phyloP scores from a whole-genome alignment of 2,797 vertebrate species.

The Oreochromis grahami region DNA sequence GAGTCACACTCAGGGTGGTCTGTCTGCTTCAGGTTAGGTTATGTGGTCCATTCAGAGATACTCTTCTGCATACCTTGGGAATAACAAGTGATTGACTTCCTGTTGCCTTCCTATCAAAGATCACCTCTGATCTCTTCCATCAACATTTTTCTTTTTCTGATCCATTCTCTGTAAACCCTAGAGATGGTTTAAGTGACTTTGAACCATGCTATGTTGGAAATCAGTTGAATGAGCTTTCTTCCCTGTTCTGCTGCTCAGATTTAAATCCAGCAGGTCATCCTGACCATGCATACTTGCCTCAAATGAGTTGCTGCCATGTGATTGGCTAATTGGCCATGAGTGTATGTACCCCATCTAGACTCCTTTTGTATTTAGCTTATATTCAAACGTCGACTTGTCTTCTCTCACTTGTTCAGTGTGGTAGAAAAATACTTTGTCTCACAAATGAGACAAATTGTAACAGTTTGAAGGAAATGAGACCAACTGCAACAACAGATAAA shows the following conservation, averaged over 20 bases:
- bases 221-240: not conserved
- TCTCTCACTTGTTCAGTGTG: not conserved
- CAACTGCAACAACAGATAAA: not conserved
- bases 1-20: not conserved
- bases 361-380: not conserved
- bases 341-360: not conserved
- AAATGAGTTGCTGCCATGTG: not conserved
- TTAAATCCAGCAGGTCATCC: not conserved
- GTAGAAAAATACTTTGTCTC: not conserved
- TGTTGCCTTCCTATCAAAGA: not conserved
- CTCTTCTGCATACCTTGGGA: not conserved
- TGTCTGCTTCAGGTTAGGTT: not conserved
- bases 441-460: not conserved
- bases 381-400: not conserved
- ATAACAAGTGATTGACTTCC: not conserved
- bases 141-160: not conserved
- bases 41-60: not conserved
- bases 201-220: not conserved
- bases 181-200: not conserved
- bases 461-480: not conserved
- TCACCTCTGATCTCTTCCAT: not conserved
- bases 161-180: not conserved
- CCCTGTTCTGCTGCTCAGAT: not conserved
- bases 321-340: not conserved
- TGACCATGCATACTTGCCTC: not conserved